A percentile compares a stretch with the other conserved stretches of the same genome.
These are phyloP conservation scores for Nylanderia fulva DNA, from an alignment of 1,140 invertebrate genomes.

Conservation along the genomic window DNA sequence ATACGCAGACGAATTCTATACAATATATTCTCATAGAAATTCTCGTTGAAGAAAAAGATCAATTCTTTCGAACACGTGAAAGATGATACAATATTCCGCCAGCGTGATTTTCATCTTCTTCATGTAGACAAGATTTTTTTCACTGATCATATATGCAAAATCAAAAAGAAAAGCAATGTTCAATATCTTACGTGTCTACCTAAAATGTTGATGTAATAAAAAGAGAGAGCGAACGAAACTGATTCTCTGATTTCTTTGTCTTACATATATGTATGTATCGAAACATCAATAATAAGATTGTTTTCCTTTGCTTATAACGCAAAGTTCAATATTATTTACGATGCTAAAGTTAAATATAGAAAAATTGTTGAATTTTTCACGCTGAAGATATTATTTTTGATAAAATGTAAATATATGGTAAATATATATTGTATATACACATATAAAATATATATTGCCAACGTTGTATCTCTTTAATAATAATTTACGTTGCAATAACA, in stretches of 20 bases:
- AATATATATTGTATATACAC: too few relatives aligned
- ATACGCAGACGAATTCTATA: constrained; percentile 15
- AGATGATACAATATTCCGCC: constrained; percentile 29
- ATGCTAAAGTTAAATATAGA: not conserved
- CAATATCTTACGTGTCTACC: not conserved
- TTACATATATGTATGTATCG: not conserved
- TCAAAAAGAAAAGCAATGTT: not conserved
- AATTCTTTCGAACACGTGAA: not conserved
- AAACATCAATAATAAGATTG: not conserved
- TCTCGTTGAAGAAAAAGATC: constrained; percentile 39
- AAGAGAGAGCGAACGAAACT: not conserved
- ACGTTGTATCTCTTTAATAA: not conserved
- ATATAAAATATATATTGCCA: not conserved
- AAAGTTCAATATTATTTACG: not conserved
- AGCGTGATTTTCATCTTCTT: constrained; percentile 19
- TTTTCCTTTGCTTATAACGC: not conserved
- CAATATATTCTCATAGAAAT: constrained; percentile 46
- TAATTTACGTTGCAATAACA: not conserved
- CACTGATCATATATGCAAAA: not conserved
- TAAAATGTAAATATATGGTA: not conserved
- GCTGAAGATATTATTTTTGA: not conserved
- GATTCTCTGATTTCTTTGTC: not conserved
- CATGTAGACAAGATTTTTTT: not conserved
- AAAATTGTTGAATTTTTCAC: not conserved
- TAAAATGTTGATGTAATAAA: not conserved